phyloP scores from a whole-genome alignment of 2,797 vertebrate species.

The Glyptemys insculpta region DNA sequence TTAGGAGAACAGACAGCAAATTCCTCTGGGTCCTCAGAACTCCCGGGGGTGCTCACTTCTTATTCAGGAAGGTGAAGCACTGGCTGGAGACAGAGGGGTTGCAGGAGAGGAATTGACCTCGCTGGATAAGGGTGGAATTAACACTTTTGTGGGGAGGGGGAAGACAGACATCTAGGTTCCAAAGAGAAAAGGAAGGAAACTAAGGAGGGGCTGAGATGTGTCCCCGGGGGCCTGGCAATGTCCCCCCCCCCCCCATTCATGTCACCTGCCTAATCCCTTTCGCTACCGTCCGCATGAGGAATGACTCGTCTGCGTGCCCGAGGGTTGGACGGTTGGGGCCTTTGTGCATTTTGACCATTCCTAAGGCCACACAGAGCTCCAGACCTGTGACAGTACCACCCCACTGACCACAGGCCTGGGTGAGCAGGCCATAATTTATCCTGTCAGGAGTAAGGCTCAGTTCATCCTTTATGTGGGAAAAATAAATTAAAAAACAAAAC shows the following conservation, averaged over 20 bases:
- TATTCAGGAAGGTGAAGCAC: background rate
- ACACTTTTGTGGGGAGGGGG: background rate
- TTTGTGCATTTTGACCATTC: background rate
- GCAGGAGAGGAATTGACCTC: no score
- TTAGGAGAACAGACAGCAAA: background rate
- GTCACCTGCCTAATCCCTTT: background rate
- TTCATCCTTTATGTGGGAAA: background rate
- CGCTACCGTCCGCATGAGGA: background rate
- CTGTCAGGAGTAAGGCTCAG: background rate
- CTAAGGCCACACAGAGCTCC: background rate
- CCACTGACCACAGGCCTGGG: background rate
- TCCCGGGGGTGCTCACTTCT: background rate
- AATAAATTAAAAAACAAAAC: background rate
- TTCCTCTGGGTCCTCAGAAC: background rate
- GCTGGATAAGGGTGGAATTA: background rate
- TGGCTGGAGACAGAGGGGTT: background rate
- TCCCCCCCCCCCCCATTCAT: background rate
- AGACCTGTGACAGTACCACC: background rate
- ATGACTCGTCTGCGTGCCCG: background rate
- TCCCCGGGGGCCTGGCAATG: background rate
- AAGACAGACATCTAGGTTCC: background rate
- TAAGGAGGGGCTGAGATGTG: background rate
- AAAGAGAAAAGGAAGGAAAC: background rate
- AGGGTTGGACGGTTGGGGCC: background rate
- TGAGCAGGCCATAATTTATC: background rate